phyloP scores from a whole-genome alignment of 2,888 invertebrate species.

The Danaus chrysippus region DNA sequence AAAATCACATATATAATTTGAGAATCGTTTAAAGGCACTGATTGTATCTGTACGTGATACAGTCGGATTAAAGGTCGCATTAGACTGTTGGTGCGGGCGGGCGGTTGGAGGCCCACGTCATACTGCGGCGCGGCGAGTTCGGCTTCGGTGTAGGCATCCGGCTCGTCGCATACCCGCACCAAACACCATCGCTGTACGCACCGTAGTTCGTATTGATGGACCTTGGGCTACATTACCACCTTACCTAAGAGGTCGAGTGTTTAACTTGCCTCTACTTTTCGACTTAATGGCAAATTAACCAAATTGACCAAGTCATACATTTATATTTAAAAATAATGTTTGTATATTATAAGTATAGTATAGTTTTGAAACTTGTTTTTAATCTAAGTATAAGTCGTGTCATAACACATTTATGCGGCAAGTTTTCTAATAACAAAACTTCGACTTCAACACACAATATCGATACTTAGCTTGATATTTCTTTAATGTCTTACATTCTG shows the following conservation, averaged over 20 bases:
- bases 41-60: slow-evolving; percentile 36
- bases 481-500: too few relatives aligned
- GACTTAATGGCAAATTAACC: slow-evolving; percentile 3
- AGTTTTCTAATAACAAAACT: too few relatives aligned
- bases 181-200: slow-evolving; percentile 48
- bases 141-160: slow-evolving; percentile 22
- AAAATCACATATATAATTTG: slow-evolving; percentile 33
- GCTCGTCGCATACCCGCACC: slow-evolving; percentile 44
- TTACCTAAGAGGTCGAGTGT: slow-evolving; percentile 11
- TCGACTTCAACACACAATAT: too few relatives aligned
- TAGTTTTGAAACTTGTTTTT: too few relatives aligned
- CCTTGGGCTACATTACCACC: slow-evolving; percentile 67
- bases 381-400: too few relatives aligned
- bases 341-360: too few relatives aligned
- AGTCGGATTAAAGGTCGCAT: slow-evolving; percentile 31
- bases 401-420: too few relatives aligned
- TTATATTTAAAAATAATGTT: too few relatives aligned
- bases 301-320: too few relatives aligned
- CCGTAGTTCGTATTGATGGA: slow-evolving; percentile 70
- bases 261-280: background rate
- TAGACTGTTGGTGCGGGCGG: slow-evolving; percentile 46
- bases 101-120: slow-evolving; percentile 66
- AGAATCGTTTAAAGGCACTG: slow-evolving; percentile 55
- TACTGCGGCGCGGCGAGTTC: slow-evolving; percentile 57
- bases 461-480: too few relatives aligned